These are phyloP conservation scores for Chondrilla cf. caribensis DNA, from an alignment of 37 sponge, comb jelly and placozoan species.

Conservation along the genomic window DNA sequence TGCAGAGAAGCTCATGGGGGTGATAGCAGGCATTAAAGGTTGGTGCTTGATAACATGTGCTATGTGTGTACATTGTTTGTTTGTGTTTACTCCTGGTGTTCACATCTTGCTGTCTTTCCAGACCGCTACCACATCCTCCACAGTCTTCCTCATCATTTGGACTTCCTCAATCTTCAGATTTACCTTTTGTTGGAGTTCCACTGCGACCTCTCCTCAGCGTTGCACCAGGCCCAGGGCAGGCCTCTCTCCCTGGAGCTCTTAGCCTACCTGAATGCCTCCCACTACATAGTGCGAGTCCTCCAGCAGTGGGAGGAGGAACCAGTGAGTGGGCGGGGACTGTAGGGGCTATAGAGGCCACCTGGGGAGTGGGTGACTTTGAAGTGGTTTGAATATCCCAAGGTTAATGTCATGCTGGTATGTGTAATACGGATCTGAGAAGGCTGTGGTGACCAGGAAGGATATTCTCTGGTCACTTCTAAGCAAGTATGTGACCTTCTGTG, in stretches of 20 bases:
- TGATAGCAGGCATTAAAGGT: conserved; percentile 62
- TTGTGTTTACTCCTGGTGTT: background rate
- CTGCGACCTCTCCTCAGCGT: conserved; percentile 35
- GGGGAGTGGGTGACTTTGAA: too few species aligned
- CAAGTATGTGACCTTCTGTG: too few species aligned
- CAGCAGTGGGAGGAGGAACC: conserved; percentile 59
- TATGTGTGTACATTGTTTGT: conserved; percentile 4
- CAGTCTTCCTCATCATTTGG: conserved; percentile 29
- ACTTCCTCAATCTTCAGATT: conserved; percentile 59
- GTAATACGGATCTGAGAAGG: too few species aligned
- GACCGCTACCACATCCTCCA: conserved; percentile 47
- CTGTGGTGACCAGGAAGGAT: too few species aligned
- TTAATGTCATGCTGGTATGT: too few species aligned
- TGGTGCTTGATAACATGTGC: background rate
- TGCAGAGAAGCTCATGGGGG: conserved; percentile 44
- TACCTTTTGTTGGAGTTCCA: conserved; percentile 69
- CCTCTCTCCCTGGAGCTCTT: conserved; percentile 27
- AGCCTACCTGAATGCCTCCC: conserved; percentile 65
- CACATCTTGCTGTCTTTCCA: background rate
- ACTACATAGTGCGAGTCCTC: conserved; percentile 53
- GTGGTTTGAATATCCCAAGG: too few species aligned
- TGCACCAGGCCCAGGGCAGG: background rate
- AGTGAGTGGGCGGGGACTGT: conserved; percentile 37
- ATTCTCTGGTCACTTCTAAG: too few species aligned
- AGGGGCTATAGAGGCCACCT: too few species aligned